These are phyloP conservation scores for Scrobipalpa costella DNA, from an alignment of 2,888 invertebrate species.

Conservation along the genomic window DNA sequence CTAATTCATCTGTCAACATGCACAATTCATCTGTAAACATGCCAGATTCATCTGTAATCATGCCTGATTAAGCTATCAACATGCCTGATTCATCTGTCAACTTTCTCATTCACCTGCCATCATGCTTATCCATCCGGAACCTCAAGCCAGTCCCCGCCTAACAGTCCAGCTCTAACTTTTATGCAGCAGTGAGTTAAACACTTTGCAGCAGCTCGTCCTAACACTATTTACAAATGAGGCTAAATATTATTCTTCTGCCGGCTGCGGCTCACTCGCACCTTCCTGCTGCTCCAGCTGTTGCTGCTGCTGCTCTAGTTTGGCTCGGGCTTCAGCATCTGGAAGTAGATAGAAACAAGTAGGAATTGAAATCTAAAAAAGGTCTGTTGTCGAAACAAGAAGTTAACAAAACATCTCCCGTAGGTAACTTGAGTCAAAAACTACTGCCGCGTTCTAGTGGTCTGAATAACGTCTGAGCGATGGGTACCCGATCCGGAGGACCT, in stretches of 20 bases:
- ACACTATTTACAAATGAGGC: conserved; percentile 78
- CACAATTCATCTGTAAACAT: no score
- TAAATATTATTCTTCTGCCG: conserved; percentile 78
- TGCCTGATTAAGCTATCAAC: no score
- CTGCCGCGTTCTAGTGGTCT: no score
- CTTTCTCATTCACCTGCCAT: background rate
- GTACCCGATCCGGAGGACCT: no score
- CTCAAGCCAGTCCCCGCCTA: background rate
- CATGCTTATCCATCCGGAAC: background rate
- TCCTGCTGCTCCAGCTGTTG: conserved; percentile 74
- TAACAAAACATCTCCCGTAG: no score
- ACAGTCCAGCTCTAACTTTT: conserved; percentile 50
- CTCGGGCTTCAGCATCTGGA: conserved; percentile 81
- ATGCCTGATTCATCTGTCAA: no score
- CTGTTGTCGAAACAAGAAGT: no score
- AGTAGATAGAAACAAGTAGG: conserved; percentile 23
- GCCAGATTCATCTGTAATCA: no score
- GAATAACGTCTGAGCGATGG: no score
- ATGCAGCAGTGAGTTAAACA: conserved; percentile 66
- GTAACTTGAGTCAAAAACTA: no score
- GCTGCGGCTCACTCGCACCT: conserved; percentile 53
- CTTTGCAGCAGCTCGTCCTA: conserved; percentile 69
- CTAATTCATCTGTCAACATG: no score
- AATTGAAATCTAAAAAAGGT: no score
- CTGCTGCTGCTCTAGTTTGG: conserved; percentile 70